These are phyloP conservation scores for Lagenorhynchus albirostris DNA, from an alignment of 2,113 vertebrate species.

Conservation along the genomic window DNA sequence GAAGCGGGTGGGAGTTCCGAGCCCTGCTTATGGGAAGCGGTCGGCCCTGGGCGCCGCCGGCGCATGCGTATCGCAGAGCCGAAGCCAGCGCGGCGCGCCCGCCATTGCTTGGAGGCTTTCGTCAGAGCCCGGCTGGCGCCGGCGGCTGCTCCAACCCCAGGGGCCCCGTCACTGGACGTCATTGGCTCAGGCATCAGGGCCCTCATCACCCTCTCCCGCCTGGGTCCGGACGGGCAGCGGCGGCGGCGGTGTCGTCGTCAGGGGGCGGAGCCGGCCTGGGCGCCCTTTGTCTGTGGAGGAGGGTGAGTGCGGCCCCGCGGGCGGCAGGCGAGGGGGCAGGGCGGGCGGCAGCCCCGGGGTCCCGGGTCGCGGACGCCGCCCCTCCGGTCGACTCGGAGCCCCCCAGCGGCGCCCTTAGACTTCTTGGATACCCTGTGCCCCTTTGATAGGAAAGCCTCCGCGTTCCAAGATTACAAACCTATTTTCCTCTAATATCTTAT, in stretches of 20 bases:
- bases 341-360: background rate
- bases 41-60: background rate
- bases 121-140: background rate
- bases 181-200: background rate
- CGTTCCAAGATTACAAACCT: background rate
- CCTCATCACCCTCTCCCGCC: background rate
- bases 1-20: background rate
- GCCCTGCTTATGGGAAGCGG: rapidly evolving
- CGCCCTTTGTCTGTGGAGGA: background rate
- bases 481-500: background rate
- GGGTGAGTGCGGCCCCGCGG: background rate
- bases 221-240: background rate
- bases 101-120: background rate
- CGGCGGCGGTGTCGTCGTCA: background rate
- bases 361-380: rapidly evolving
- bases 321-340: background rate
- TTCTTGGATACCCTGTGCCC: background rate
- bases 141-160: background rate
- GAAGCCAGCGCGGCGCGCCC: background rate
- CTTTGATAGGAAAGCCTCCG: too few relatives aligned
- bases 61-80: slow-evolving; percentile 50
- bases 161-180: background rate
- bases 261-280: background rate
- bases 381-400: background rate
- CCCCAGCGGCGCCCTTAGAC: background rate